Conservation (phyloP, 2,113 vertebrate genomes). For the Lycaon pictus region DNA sequence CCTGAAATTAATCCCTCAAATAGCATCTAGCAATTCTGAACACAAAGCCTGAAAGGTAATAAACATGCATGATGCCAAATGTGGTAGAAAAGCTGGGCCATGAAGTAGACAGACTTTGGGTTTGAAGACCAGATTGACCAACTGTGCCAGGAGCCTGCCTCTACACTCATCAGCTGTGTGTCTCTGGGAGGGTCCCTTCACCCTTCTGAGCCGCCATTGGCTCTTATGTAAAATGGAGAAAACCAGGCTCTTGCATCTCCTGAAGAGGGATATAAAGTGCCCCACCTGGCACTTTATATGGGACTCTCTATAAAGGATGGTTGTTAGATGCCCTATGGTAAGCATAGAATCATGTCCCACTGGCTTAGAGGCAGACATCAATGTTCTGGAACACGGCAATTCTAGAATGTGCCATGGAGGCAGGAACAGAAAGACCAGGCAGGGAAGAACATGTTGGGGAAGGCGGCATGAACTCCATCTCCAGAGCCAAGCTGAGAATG, state of each 20-base stretch:
- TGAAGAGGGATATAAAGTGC: background rate
- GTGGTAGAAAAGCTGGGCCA: fast-evolving
- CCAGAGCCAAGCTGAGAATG: background rate
- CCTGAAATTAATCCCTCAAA: background rate
- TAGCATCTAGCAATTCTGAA: background rate
- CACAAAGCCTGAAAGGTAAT: background rate
- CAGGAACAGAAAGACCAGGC: background rate
- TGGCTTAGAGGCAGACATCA: background rate
- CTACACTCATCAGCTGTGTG: background rate
- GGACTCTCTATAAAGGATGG: background rate
- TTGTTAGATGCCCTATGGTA: background rate
- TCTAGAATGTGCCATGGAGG: background rate
- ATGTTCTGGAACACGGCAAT: background rate
- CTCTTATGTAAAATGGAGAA: background rate
- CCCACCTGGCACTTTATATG: background rate
- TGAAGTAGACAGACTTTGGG: too few relatives aligned
- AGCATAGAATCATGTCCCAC: background rate
- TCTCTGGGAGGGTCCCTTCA: background rate
- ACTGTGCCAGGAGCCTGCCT: background rate
- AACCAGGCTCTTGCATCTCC: background rate
- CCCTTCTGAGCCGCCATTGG: background rate
- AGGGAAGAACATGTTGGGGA: background rate
- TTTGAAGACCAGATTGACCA: background rate
- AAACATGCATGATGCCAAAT: fast-evolving
- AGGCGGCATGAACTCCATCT: background rate